These are phyloP conservation scores for Sympetrum striolatum DNA, from an alignment of 2,888 invertebrate genomes.

Conservation along the genomic window DNA sequence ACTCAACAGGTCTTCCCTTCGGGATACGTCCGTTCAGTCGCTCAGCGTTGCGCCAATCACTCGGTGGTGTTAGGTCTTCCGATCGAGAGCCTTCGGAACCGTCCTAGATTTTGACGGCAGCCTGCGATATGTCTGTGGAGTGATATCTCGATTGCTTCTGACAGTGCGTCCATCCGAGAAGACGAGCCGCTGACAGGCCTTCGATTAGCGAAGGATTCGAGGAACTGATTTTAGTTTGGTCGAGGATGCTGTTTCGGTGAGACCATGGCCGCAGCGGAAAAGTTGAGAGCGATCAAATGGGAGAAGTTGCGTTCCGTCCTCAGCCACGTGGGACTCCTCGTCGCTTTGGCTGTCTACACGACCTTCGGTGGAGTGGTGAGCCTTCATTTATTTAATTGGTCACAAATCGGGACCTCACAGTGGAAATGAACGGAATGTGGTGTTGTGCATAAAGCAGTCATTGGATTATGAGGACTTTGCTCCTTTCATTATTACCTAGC, in stretches of 20 bases:
- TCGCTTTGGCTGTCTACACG: conserved; percentile 53
- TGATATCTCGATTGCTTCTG: not conserved
- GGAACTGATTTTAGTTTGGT: not conserved
- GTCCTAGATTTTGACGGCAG: not conserved
- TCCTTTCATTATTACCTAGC: no score
- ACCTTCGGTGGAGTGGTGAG: conserved; percentile 54
- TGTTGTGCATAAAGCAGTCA: no score
- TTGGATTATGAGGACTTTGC: no score
- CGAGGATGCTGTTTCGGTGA: not conserved
- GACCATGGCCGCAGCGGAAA: not conserved
- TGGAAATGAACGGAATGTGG: not conserved
- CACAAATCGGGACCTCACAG: not conserved
- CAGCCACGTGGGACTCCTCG: conserved; percentile 53
- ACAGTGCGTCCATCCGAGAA: not conserved
- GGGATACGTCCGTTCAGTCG: conserved; percentile 45
- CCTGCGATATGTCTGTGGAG: not conserved
- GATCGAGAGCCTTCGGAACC: conserved; percentile 46
- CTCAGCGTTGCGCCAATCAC: not conserved
- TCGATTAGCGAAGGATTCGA: not conserved
- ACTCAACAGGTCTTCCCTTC: conserved; percentile 47
- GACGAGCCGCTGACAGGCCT: not conserved
- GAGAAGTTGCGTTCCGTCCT: conserved; percentile 48
- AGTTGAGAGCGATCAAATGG: not conserved
- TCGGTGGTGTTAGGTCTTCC: conserved; percentile 46
- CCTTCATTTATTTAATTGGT: not conserved